phyloP scores from a whole-genome alignment of 2,888 invertebrate genomes.

The Dryomyza anilis region DNA sequence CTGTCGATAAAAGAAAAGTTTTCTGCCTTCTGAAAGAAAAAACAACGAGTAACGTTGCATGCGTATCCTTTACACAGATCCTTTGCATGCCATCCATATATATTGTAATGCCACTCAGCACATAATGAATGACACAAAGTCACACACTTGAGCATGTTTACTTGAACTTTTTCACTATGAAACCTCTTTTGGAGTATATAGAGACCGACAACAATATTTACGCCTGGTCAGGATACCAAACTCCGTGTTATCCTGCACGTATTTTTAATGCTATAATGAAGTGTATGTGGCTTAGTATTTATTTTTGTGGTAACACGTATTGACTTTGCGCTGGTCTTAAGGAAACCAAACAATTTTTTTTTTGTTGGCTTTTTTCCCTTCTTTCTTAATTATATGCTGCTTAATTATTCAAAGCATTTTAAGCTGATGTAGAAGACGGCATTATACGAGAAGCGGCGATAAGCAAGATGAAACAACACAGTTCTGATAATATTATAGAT shows the following conservation, averaged over 20 bases:
- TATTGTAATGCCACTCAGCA: too few relatives aligned
- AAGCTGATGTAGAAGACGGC: too few relatives aligned
- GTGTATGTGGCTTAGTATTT: too few relatives aligned
- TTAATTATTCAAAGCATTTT: conserved; percentile 27
- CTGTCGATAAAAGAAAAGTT: conserved; percentile 6
- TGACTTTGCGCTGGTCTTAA: conserved; percentile 5
- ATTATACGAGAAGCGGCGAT: too few relatives aligned
- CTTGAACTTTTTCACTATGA: conserved; percentile 13
- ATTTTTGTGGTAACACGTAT: too few relatives aligned
- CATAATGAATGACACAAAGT: conserved; percentile 22
- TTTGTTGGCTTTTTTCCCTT: too few relatives aligned
- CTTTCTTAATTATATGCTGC: conserved; percentile 19
- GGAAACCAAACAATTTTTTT: too few relatives aligned
- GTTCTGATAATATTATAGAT: not conserved
- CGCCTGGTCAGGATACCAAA: too few relatives aligned
- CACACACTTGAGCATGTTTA: conserved; percentile 26
- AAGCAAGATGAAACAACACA: too few relatives aligned
- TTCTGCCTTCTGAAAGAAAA: not conserved
- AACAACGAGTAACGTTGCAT: not conserved
- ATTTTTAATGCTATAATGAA: too few relatives aligned
- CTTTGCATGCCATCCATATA: not conserved
- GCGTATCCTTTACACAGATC: not conserved
- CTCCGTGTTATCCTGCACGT: too few relatives aligned
- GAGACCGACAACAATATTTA: too few relatives aligned
- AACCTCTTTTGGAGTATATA: not conserved